Conservation (phyloP, 2,888 invertebrate species). For the Acronicta alni region DNA sequence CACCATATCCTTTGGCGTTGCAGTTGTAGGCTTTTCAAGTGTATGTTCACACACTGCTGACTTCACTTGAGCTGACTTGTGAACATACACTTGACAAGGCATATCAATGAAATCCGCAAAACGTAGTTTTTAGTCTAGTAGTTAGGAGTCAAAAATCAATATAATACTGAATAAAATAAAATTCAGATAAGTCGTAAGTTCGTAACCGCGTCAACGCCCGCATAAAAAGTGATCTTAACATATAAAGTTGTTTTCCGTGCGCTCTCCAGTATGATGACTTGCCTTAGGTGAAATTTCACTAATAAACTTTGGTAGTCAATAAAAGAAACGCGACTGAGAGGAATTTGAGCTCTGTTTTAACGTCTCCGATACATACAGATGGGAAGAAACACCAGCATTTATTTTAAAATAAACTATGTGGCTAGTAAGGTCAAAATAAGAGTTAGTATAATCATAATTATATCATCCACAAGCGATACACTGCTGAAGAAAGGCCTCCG, state of each 20-base stretch:
- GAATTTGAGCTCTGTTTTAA: constrained; percentile 77
- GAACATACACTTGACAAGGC: too few relatives aligned
- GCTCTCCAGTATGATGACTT: constrained; percentile 40
- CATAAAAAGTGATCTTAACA: constrained; percentile 27
- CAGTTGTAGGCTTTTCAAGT: too few relatives aligned
- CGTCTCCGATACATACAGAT: constrained; percentile 62
- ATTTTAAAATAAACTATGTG: neutral
- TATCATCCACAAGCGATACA: too few relatives aligned
- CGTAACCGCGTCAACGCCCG: constrained; percentile 20
- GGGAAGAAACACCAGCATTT: neutral
- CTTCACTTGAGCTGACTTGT: too few relatives aligned
- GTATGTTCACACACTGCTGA: too few relatives aligned
- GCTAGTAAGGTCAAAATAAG: too few relatives aligned
- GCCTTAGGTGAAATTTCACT: constrained; percentile 76
- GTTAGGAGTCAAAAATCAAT: too few relatives aligned
- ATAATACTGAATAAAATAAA: neutral
- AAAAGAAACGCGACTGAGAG: constrained; percentile 81
- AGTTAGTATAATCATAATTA: too few relatives aligned
- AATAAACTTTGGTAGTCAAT: constrained; percentile 84
- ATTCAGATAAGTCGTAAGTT: constrained; percentile 14
- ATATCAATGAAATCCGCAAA: too few relatives aligned
- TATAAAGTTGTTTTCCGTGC: constrained; percentile 41
- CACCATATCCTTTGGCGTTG: too few relatives aligned
- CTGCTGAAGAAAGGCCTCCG: too few relatives aligned
- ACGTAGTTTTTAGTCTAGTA: too few relatives aligned